A percentile compares a stretch with the other conserved stretches of the same genome.
Conservation (phyloP, 2,797 vertebrate genomes). For the Euthynnus affinis region DNA sequence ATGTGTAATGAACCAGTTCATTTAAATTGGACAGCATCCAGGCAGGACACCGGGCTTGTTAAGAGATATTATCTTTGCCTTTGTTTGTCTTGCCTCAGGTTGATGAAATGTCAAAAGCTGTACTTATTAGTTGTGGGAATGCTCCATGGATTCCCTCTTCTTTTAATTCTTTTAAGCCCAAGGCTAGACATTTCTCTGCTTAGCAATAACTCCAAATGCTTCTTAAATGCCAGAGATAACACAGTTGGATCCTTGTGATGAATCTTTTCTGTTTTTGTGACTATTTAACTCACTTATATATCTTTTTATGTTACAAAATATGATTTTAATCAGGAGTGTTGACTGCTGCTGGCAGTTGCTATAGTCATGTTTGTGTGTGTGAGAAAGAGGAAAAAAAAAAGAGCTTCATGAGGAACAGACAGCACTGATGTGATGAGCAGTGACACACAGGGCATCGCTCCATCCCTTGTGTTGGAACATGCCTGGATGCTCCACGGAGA, state of each 20-base stretch:
- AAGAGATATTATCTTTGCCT: constrained; percentile 56
- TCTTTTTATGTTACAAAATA: constrained; percentile 16
- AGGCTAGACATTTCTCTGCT: constrained; percentile 51
- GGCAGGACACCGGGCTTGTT: constrained; percentile 35
- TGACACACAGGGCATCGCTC: constrained; percentile 71
- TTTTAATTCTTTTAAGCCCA: constrained; percentile 49
- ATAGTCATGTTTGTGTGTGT: constrained; percentile 21
- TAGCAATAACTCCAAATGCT: constrained; percentile 12
- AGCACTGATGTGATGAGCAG: constrained; percentile 75
- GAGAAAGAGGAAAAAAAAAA: constrained; percentile 13
- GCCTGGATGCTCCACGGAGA: constrained; percentile 55
- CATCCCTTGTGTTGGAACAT: constrained; percentile 69
- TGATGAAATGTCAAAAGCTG: constrained; percentile 73
- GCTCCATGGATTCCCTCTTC: constrained; percentile 49
- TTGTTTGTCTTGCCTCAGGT: constrained; percentile 65
- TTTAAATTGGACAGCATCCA: constrained; percentile 59
- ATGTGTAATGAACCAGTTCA: constrained; percentile 58
- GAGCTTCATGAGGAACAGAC: constrained; percentile 50
- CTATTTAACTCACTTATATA: constrained; percentile 3
- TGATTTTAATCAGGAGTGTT: constrained; percentile 43
- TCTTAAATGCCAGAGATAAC: constrained; percentile 29
- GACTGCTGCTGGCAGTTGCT: constrained; percentile 20
- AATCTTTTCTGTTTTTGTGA: constrained; percentile 7
- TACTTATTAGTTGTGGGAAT: constrained; percentile 57
- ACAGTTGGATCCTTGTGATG: background rate